Conservation (phyloP, 1,140 invertebrate genomes). For the Sinonovacula constricta region DNA sequence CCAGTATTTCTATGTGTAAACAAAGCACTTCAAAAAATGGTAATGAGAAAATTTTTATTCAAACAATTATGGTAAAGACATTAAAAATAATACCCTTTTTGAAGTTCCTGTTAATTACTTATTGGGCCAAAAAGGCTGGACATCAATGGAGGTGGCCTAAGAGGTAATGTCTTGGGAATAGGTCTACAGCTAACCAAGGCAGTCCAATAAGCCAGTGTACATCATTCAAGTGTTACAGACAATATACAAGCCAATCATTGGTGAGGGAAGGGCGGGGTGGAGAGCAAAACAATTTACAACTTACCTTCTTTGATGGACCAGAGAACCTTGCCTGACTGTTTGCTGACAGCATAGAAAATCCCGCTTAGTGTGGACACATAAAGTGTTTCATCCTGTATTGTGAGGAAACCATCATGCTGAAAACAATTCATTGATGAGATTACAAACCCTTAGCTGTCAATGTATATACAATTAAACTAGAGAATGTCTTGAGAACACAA, state of each 20-base stretch:
- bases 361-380: slow-evolving; percentile 96
- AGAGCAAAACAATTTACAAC: slow-evolving; percentile 66
- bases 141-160: neutral
- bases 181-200: neutral
- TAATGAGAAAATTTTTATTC: too few relatives aligned
- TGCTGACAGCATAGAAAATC: slow-evolving; percentile 90
- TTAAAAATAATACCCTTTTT: too few relatives aligned
- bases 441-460: too few relatives aligned
- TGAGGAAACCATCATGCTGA: slow-evolving; percentile 58
- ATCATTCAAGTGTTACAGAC: slow-evolving; percentile 79
- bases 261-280: slow-evolving; percentile 82
- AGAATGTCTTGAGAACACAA: too few relatives aligned
- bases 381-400: slow-evolving; percentile 78
- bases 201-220: neutral
- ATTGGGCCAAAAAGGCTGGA: neutral
- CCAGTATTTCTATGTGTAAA: too few relatives aligned
- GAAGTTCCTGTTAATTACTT: too few relatives aligned
- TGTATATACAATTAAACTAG: too few relatives aligned
- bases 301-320: slow-evolving; percentile 93
- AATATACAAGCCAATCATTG: slow-evolving; percentile 74
- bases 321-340: slow-evolving; percentile 88
- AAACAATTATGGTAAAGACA: too few relatives aligned
- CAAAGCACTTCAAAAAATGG: too few relatives aligned
- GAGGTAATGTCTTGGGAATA: neutral
- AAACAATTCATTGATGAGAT: too few relatives aligned